Conservation (phyloP, 2,888 invertebrate genomes). For the Neocrepidodera transversa region DNA sequence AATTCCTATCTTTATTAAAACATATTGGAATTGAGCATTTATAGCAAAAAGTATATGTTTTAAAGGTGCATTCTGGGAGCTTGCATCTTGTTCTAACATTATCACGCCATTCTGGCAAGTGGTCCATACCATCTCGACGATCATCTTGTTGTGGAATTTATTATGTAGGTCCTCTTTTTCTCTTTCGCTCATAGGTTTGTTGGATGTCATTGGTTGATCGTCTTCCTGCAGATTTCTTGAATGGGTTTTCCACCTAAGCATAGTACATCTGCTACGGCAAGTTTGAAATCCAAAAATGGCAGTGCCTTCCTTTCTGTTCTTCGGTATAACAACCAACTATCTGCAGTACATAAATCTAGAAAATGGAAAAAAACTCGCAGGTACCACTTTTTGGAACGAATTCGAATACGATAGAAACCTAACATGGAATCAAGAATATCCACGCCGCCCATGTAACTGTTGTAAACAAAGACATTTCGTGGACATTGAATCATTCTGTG, state of each 20-base stretch:
- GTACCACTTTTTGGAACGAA: not conserved
- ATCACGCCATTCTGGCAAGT: constrained; percentile 28
- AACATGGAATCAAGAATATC: constrained; percentile 17
- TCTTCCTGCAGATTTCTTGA: constrained; percentile 19
- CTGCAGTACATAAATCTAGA: not conserved
- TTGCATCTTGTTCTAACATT: too few species aligned
- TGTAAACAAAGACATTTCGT: too few species aligned
- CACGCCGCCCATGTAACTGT: too few species aligned
- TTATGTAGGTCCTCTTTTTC: constrained; percentile 14
- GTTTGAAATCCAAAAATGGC: constrained; percentile 11
- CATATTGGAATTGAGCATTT: constrained; percentile 24
- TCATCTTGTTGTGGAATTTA: constrained; percentile 21
- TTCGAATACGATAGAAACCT: constrained; percentile 6
- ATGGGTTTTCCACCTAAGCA: constrained; percentile 11
- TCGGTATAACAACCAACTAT: too few species aligned
- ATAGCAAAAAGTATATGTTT: constrained; percentile 21
- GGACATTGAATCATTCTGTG: too few species aligned
- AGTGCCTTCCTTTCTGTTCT: constrained; percentile 7
- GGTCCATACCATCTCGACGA: constrained; percentile 15
- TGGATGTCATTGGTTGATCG: too few species aligned
- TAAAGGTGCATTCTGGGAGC: too few species aligned
- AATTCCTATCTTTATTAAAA: constrained; percentile 32
- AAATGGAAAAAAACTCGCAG: constrained; percentile 14
- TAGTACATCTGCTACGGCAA: constrained; percentile 18
- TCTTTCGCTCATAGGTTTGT: too few species aligned